Conservation (phyloP, 2,888 invertebrate species). For the Drosophila robusta region DNA sequence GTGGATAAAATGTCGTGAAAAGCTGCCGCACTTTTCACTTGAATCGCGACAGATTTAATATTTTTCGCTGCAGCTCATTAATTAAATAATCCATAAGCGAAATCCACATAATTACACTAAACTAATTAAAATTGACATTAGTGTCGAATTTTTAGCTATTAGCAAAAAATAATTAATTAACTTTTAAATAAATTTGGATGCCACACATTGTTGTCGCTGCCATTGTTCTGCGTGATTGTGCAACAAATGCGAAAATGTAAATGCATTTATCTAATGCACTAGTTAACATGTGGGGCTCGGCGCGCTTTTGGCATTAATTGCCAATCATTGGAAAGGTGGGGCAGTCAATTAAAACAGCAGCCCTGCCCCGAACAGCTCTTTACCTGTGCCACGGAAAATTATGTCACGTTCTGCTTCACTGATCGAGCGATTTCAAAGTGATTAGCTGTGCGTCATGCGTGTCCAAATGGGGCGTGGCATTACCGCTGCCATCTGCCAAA, state of each 20-base stretch:
- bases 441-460: slow-evolving; percentile 73
- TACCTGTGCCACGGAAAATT: slow-evolving; percentile 44
- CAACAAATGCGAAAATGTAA: slow-evolving; percentile 25
- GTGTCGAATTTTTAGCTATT: neutral
- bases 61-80: slow-evolving; percentile 15
- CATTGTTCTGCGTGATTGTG: slow-evolving; percentile 26
- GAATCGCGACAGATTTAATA: neutral
- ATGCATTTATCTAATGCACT: slow-evolving; percentile 36
- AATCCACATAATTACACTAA: slow-evolving; percentile 27
- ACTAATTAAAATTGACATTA: slow-evolving; percentile 30
- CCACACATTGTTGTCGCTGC: slow-evolving; percentile 11
- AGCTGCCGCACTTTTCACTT: slow-evolving; percentile 10
- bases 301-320: slow-evolving; percentile 43
- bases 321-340: slow-evolving; percentile 29
- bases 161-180: slow-evolving; percentile 24
- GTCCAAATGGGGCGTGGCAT: slow-evolving; percentile 48
- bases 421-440: slow-evolving; percentile 72
- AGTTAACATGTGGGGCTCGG: slow-evolving; percentile 22
- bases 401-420: slow-evolving; percentile 75
- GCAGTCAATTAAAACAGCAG: slow-evolving; percentile 49
- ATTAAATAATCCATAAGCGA: slow-evolving; percentile 11
- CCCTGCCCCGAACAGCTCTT: neutral
- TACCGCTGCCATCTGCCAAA: slow-evolving; percentile 15
- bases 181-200: slow-evolving; percentile 20
- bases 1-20: slow-evolving; percentile 25